Evolutionary conservation across 2,888 invertebrate genomes (phyloP).

Genomic region (Bruchidius siliquastri): DNA sequence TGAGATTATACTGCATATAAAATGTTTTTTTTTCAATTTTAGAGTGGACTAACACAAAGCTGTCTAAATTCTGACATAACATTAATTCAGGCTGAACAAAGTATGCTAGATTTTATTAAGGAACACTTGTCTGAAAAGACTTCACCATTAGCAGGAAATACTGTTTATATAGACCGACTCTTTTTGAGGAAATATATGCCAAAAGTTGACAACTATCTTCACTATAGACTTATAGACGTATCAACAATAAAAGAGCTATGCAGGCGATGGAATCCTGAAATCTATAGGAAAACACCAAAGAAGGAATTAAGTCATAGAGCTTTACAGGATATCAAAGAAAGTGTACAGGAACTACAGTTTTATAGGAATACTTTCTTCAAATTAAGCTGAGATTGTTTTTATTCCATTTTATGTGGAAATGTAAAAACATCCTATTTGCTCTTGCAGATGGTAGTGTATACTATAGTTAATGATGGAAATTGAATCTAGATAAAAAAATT

Average conservation of each 20-base stretch:
- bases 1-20: no score
- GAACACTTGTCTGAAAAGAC: conserved; percentile 53
- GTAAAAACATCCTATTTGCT: neutral
- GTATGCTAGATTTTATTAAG: conserved; percentile 67
- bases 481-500: no score
- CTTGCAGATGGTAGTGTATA: no score
- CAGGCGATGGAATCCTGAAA: conserved; percentile 69
- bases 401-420: conserved; percentile 3
- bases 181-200: conserved; percentile 86
- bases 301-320: conserved; percentile 70
- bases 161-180: conserved; percentile 78
- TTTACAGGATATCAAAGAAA: conserved; percentile 80
- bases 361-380: conserved; percentile 68
- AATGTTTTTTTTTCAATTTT: conserved; percentile 38
- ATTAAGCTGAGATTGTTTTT: conserved; percentile 2
- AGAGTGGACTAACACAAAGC: conserved; percentile 78
- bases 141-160: conserved; percentile 83
- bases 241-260: conserved; percentile 83
- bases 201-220: conserved; percentile 53
- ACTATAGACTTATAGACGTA: conserved; percentile 92
- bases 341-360: conserved; percentile 76
- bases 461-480: no score
- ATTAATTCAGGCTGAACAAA: conserved; percentile 63
- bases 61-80: conserved; percentile 64
- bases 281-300: conserved; percentile 54